Evolutionary conservation across 2,888 invertebrate species (phyloP).

Genomic region (Epirrhoe alternata): DNA sequence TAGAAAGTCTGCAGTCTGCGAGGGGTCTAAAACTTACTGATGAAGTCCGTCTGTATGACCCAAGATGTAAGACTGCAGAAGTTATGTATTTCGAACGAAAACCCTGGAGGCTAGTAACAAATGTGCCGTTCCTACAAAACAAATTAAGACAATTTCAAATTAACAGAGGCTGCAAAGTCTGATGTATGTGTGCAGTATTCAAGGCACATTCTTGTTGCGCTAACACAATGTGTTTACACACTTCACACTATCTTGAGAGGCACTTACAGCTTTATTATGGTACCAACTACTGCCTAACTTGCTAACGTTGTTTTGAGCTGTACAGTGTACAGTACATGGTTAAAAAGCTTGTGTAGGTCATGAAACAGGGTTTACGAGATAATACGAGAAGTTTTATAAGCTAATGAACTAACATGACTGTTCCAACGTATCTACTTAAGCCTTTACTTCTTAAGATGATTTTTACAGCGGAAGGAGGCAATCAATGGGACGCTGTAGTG

Average conservation of each 20-base stretch:
- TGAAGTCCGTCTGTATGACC: slow-evolving; percentile 9
- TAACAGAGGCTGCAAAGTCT: slow-evolving; percentile 74
- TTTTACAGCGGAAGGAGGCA: no score
- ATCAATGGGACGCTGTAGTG: no score
- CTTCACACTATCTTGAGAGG: slow-evolving; percentile 9
- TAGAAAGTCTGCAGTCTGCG: no score
- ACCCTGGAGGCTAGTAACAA: slow-evolving; percentile 67
- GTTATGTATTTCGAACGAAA: slow-evolving; percentile 55
- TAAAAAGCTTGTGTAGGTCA: neutral
- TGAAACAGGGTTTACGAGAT: neutral
- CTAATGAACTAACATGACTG: neutral
- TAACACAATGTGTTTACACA: slow-evolving; percentile 8
- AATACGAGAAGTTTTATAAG: neutral
- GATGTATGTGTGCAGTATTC: slow-evolving; percentile 67
- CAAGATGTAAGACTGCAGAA: slow-evolving; percentile 45
- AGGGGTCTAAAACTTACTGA: no score
- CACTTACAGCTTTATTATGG: neutral
- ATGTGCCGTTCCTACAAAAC: slow-evolving; percentile 70
- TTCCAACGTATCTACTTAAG: no score
- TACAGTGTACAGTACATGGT: no score
- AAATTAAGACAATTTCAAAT: slow-evolving; percentile 82
- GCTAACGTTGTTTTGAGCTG: neutral
- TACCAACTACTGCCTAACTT: neutral
- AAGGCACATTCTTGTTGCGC: slow-evolving; percentile 55
- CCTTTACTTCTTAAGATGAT: no score